These are phyloP conservation scores for Entosphenus tridentatus DNA, from an alignment of 2,113 vertebrate species.

Conservation along the genomic window DNA sequence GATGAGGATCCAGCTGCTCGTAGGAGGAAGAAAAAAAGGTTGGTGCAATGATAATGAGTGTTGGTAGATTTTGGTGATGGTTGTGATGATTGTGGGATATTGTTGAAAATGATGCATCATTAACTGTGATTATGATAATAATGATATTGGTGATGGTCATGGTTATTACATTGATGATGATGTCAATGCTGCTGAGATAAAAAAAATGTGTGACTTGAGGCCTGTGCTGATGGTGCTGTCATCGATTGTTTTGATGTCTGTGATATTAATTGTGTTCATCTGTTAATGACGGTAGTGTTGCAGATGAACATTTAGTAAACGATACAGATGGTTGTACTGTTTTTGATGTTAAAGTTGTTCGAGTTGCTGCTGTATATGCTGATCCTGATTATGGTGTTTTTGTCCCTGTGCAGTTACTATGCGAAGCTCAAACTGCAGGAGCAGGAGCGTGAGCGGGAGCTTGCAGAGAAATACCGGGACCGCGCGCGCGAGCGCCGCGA, in stretches of 20 bases:
- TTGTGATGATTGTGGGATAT: neutral
- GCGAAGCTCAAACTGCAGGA: slow-evolving; percentile 90
- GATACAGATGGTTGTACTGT: neutral
- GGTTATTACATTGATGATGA: neutral
- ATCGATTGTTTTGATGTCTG: neutral
- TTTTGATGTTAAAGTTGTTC: neutral
- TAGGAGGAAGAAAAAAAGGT: slow-evolving; percentile 93
- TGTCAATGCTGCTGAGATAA: neutral
- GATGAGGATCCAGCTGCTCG: slow-evolving; percentile 93
- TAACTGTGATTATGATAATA: neutral
- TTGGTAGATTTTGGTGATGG: neutral
- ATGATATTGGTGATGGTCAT: neutral
- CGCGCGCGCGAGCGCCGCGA: slow-evolving; percentile 71
- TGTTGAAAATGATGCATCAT: neutral
- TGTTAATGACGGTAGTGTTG: neutral
- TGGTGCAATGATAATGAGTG: neutral
- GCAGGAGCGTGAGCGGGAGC: slow-evolving; percentile 65
- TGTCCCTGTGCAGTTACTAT: slow-evolving; percentile 43
- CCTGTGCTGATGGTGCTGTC: neutral
- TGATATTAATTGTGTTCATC: neutral
- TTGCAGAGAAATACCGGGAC: slow-evolving; percentile 88
- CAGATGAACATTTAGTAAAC: neutral
- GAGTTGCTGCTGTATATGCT: neutral
- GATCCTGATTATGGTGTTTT: neutral
- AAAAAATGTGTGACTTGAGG: neutral